Conservation (phyloP, 2,888 invertebrate genomes). For the Spodoptera exigua region DNA sequence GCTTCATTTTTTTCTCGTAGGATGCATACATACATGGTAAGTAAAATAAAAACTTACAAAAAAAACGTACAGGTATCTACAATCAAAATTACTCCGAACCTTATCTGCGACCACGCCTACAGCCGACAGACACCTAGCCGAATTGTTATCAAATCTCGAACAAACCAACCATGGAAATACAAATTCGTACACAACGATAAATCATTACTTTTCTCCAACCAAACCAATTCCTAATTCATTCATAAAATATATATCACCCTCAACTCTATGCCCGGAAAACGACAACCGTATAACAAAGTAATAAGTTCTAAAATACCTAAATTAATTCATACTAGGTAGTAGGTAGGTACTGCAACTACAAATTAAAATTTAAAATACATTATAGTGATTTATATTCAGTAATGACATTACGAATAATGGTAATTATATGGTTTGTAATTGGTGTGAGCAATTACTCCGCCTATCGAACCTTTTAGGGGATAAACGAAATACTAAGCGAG, state of each 20-base stretch:
- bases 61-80: too few relatives aligned
- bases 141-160: slow-evolving; percentile 14
- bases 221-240: slow-evolving; percentile 28
- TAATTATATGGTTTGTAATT: slow-evolving; percentile 58
- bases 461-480: slow-evolving; percentile 48
- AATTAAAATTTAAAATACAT: slow-evolving; percentile 58
- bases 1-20: too few relatives aligned
- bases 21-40: too few relatives aligned
- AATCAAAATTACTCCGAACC: too few relatives aligned
- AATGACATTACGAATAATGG: slow-evolving; percentile 56
- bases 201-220: slow-evolving; percentile 17
- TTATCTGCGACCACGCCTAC: too few relatives aligned
- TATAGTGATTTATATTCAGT: slow-evolving; percentile 57
- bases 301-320: slow-evolving; percentile 36
- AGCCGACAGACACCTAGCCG: neutral
- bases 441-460: slow-evolving; percentile 55
- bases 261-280: slow-evolving; percentile 36
- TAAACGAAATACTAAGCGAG: slow-evolving; percentile 45
- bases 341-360: slow-evolving; percentile 42
- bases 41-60: too few relatives aligned
- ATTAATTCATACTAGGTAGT: slow-evolving; percentile 48
- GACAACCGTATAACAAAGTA: slow-evolving; percentile 42
- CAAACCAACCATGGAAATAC: slow-evolving; percentile 23
- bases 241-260: slow-evolving; percentile 5
- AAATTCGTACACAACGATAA: slow-evolving; percentile 32